These are phyloP conservation scores for Coleophora deauratella DNA, from an alignment of 2,888 invertebrate species.

Conservation along the genomic window DNA sequence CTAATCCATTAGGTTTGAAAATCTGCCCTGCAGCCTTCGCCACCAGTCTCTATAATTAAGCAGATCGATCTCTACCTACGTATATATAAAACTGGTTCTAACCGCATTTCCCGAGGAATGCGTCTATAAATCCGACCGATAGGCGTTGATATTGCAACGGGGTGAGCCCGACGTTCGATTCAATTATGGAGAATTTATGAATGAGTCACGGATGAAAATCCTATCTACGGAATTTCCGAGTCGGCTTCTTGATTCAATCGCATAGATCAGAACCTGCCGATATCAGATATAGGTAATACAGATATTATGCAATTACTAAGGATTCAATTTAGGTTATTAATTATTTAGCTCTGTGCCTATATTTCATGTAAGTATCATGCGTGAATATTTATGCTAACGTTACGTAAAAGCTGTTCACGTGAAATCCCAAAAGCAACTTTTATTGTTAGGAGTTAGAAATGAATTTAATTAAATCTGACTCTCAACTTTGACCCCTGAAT, in stretches of 20 bases:
- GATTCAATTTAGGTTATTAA: too few relatives aligned
- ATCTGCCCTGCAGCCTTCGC: constrained; percentile 27
- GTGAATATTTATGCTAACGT: too few relatives aligned
- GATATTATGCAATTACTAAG: too few relatives aligned
- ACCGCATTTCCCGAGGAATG: background rate
- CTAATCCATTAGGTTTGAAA: constrained; percentile 46
- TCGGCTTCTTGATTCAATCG: constrained; percentile 9
- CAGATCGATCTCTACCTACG: constrained; percentile 30
- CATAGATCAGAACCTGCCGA: background rate
- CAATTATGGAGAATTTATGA: constrained; percentile 65
- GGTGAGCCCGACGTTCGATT: constrained; percentile 50
- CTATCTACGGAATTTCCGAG: constrained; percentile 54
- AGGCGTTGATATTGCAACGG: constrained; percentile 44
- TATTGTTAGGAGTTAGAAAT: constrained; percentile 16
- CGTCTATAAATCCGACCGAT: background rate
- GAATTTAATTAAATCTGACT: constrained; percentile 20
- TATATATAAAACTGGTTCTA: background rate
- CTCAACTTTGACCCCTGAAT: constrained; percentile 6
- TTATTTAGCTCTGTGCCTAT: too few relatives aligned
- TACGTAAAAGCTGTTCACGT: too few relatives aligned
- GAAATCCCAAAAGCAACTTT: constrained; percentile 2
- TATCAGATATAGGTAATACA: background rate
- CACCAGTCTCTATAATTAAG: constrained; percentile 35
- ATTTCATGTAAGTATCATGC: too few relatives aligned
- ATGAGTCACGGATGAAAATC: constrained; percentile 51